Percentiles rank a stretch among this genome's conserved stretches.
Conservation (phyloP, 1,140 invertebrate species). For the Temnothorax nylanderi region DNA sequence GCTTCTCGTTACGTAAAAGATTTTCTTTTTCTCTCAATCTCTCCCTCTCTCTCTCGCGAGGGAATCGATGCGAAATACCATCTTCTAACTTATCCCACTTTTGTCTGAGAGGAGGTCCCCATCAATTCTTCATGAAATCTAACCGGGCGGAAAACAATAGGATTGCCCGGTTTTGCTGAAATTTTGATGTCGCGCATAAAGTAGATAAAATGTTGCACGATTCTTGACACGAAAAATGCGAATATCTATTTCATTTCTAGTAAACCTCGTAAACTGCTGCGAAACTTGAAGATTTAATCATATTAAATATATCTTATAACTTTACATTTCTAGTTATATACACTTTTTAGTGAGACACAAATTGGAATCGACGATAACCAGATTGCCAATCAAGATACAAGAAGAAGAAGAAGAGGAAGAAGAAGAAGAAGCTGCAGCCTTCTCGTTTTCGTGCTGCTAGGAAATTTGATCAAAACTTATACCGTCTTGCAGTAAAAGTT, state of each 20-base stretch:
- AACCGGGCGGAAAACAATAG: slow-evolving; percentile 47
- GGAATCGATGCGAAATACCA: slow-evolving; percentile 2
- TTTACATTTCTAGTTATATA: background rate
- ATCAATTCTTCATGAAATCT: slow-evolving; percentile 36
- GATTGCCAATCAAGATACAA: slow-evolving; percentile 7
- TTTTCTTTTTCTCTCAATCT: background rate
- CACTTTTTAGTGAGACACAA: background rate
- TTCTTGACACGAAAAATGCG: background rate
- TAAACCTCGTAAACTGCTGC: background rate
- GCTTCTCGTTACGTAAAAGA: background rate
- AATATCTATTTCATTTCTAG: background rate
- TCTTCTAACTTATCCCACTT: background rate
- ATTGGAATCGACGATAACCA: slow-evolving; percentile 27
- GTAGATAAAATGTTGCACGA: background rate
- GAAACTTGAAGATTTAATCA: background rate
- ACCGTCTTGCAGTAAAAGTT: slow-evolving; percentile 23
- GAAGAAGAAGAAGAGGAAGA: background rate
- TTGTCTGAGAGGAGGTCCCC: background rate
- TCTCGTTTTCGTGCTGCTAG: background rate
- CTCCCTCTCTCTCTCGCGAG: background rate
- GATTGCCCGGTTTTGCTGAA: slow-evolving; percentile 34
- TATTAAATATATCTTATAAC: background rate
- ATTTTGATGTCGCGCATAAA: slow-evolving; percentile 22
- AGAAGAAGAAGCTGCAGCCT: background rate
- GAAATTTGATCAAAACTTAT: slow-evolving; percentile 47